Percentiles rank a stretch among this genome's conserved stretches.
Conservation (phyloP, 2,113 vertebrate species). For the Podarcis raffonei region DNA sequence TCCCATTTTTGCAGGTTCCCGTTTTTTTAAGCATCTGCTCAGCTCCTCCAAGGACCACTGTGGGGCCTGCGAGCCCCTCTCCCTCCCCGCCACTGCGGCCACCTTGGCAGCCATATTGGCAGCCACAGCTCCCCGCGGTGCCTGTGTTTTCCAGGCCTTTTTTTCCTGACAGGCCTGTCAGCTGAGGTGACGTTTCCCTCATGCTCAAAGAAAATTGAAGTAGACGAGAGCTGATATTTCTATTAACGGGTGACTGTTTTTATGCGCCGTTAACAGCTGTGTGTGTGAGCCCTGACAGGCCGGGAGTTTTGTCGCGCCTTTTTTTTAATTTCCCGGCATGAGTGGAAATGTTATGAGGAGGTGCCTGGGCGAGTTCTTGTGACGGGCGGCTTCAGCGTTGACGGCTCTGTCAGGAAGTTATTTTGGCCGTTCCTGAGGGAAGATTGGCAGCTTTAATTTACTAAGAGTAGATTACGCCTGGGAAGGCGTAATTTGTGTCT, state of each 20-base stretch:
- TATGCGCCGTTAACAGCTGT: neutral
- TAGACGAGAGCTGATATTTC: slow-evolving; percentile 10
- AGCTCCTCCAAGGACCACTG: too few relatives aligned
- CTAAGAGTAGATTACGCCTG: neutral
- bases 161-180: slow-evolving; percentile 44
- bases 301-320: neutral
- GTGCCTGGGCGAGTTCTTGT: neutral
- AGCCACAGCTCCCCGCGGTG: too few relatives aligned
- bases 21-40: too few relatives aligned
- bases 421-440: neutral
- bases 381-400: too few relatives aligned
- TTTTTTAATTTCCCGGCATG: neutral
- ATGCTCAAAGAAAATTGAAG: neutral
- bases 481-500: too few relatives aligned
- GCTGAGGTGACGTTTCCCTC: neutral
- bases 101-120: neutral
- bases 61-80: too few relatives aligned
- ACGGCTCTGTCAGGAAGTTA: neutral
- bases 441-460: neutral
- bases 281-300: neutral
- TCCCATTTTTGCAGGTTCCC: too few relatives aligned
- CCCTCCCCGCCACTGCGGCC: too few relatives aligned
- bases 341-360: neutral
- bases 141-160: neutral
- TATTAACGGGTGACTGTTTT: neutral